Percentiles rank a stretch among this genome's conserved stretches.
Evolutionary conservation across 1,140 invertebrate genomes (phyloP).

Genomic region (Panagrolaimus sp.): DNA sequence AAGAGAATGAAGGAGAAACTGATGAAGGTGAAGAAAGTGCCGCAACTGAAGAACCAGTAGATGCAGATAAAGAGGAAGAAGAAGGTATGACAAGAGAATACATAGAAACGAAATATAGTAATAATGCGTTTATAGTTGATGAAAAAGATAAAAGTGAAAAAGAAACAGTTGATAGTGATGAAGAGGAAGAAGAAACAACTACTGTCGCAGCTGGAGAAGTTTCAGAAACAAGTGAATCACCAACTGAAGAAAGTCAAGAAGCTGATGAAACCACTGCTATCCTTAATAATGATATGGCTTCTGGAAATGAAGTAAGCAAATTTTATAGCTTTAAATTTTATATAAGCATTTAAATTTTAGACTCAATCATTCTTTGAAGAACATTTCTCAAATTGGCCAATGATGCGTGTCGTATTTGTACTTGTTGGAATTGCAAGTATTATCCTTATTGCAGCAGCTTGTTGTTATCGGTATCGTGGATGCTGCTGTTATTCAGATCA

Average conservation of each 20-base stretch:
- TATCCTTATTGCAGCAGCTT: not conserved
- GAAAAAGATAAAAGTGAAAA: too few species aligned
- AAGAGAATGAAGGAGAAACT: not conserved
- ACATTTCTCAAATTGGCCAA: not conserved
- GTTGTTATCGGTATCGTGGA: not conserved
- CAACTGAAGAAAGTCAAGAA: not conserved
- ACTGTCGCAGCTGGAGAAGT: not conserved
- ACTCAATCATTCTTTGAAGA: not conserved
- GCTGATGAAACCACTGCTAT: not conserved
- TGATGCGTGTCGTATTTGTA: not conserved
- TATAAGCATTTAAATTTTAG: not conserved
- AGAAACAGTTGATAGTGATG: not conserved
- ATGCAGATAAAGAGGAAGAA: not conserved
- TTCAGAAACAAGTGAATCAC: not conserved
- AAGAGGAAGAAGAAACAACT: not conserved
- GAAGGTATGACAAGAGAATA: not conserved
- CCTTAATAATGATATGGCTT: not conserved
- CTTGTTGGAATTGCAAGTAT: not conserved
- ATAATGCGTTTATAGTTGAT: too few species aligned
- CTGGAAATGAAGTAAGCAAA: not conserved
- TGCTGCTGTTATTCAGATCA: slow-evolving; percentile 12
- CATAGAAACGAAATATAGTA: too few species aligned
- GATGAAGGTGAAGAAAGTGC: not conserved
- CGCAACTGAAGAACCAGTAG: not conserved
- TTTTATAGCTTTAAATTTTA: not conserved